Evolutionary conservation across 2,888 invertebrate genomes (phyloP), one percentile per base, ranked within the genome.

Genomic region (Hipparchia sbordonii): DNA sequence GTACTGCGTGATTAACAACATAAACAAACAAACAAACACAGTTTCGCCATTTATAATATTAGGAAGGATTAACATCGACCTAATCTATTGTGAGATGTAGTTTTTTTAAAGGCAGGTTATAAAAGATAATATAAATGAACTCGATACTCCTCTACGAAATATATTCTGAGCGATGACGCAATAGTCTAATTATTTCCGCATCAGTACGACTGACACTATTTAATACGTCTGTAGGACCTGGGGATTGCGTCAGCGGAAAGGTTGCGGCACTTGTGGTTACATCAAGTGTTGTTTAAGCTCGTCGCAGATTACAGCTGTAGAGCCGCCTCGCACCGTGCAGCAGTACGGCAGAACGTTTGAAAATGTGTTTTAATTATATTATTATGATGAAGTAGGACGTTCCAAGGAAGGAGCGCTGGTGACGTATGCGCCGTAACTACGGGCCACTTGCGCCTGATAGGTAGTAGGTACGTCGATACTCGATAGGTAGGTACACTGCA

Each of bases 191-290:
- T 85, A 89, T 88, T 90, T 90, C 90, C 90, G 89, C 84, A 82
- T 89, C 83, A 83, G 80, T 82, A 81, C 82, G 80, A 82, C 86
- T 87, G 85, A 84, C 88, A 88, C 84, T 87, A 84, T 88, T 88
- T 84, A 84, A 85, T 85, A 83, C 82, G 80, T 75, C 75, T 69
- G 79, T 84, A 84, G 86, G 86, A 85, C 85, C 84, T 79, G 82
- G 80, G 81, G 79, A 81, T 92, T 92, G 90, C 91, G 87, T 91
- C 88, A 91, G 83, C 90, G 89, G 89, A 90, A 89, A 92, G 90
- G 89, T 90, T 91, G 89, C 87, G 85, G 86, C 85, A 84, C 82
- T 82, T 79, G 86, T 82, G 86, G 89, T 92, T 91, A 91, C 91
- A 90, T 91, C 88, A 88, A 87, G 85, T 83, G 83, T 82, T 81